These are phyloP conservation scores for Leucoraja ocellata DNA, from an alignment of 2,797 vertebrate species.

Conservation along the genomic window DNA sequence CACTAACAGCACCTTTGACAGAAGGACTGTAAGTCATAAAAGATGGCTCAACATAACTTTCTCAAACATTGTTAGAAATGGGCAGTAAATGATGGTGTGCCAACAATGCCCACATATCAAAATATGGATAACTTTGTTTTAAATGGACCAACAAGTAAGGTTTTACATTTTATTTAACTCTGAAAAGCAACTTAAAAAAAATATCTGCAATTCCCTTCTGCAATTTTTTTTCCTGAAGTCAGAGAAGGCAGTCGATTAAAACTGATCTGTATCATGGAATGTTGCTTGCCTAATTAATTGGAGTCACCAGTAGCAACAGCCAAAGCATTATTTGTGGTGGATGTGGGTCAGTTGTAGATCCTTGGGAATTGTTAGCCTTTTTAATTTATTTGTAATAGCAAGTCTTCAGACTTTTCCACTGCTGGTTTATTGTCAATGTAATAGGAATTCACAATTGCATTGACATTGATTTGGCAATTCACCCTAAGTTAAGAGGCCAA, in stretches of 20 bases:
- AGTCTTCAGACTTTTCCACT: background rate
- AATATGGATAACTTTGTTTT: too few relatives aligned
- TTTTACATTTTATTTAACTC: constrained; percentile 13
- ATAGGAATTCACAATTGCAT: background rate
- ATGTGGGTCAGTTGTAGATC: constrained; percentile 17
- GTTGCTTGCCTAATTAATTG: constrained; percentile 4
- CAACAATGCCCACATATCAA: too few relatives aligned
- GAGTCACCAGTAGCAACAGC: background rate
- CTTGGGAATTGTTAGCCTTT: background rate
- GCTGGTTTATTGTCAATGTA: background rate
- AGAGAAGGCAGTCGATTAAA: background rate
- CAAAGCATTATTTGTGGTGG: background rate
- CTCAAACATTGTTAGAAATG: too few relatives aligned
- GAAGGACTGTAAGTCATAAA: too few relatives aligned
- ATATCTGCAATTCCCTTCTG: background rate
- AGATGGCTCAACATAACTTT: too few relatives aligned
- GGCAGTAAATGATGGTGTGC: too few relatives aligned
- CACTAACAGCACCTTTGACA: too few relatives aligned
- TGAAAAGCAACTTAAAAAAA: background rate
- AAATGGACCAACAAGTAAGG: background rate
- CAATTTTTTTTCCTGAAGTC: background rate
- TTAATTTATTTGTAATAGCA: background rate
- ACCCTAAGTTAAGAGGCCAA: background rate
- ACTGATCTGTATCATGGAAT: background rate
- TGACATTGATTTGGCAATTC: background rate